phyloP scores from a whole-genome alignment of 2,113 vertebrate genomes.

The Morone chrysops region DNA sequence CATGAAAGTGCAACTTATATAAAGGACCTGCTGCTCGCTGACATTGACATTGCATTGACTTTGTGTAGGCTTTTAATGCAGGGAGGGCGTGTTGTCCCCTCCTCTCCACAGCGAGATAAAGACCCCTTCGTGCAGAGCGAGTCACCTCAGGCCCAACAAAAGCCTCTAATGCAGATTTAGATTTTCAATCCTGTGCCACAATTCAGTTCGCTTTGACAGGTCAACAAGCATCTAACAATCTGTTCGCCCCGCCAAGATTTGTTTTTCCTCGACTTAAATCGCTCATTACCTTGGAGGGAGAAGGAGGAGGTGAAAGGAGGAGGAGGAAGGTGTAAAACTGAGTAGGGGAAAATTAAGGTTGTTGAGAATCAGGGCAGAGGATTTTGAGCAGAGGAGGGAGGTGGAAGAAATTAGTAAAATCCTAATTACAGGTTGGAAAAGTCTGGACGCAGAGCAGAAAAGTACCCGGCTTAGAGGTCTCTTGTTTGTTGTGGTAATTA shows the following conservation, averaged over 20 bases:
- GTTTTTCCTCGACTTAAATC: slow-evolving; percentile 64
- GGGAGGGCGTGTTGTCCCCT: slow-evolving; percentile 20
- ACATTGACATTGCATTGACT: slow-evolving; percentile 28
- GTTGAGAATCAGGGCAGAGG: slow-evolving; percentile 1
- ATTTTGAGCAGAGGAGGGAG: not conserved
- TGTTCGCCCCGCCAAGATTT: slow-evolving; percentile 71
- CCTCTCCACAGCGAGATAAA: slow-evolving; percentile 60
- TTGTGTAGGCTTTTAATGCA: slow-evolving; percentile 27
- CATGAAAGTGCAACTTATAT: not conserved
- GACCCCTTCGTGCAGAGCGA: slow-evolving; percentile 71
- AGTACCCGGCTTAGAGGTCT: slow-evolving; percentile 39
- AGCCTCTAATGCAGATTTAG: slow-evolving; percentile 84
- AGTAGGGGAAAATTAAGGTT: not conserved
- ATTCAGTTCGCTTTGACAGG: slow-evolving; percentile 77
- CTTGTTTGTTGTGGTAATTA: slow-evolving; percentile 70
- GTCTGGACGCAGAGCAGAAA: slow-evolving; percentile 41
- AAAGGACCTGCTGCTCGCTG: not conserved
- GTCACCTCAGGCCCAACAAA: slow-evolving; percentile 77
- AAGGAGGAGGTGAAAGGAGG: slow-evolving; percentile 22
- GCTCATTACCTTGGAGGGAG: slow-evolving; percentile 44
- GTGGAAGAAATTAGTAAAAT: slow-evolving; percentile 36
- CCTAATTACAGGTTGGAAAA: slow-evolving; percentile 63
- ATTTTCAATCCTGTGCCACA: slow-evolving; percentile 79
- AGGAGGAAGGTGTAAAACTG: not conserved
- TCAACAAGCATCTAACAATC: slow-evolving; percentile 80